Conservation (phyloP, 2,888 invertebrate species). For the Leptarthrus brevirostris region DNA sequence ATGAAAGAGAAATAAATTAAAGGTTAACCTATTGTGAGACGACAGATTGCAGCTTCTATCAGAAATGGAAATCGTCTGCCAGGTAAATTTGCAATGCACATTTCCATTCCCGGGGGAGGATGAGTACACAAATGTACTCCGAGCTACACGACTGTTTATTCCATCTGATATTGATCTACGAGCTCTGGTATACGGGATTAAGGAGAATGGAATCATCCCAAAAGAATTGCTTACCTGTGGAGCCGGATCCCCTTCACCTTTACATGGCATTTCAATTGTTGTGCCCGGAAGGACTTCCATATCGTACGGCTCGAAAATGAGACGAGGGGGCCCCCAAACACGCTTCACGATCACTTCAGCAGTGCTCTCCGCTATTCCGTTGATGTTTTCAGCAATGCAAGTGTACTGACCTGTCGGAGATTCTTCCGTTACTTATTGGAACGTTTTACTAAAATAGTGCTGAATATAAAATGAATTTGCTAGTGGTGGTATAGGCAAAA, state of each 20-base stretch:
- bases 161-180: slow-evolving; percentile 31
- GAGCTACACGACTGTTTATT: slow-evolving; percentile 31
- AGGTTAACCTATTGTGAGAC: slow-evolving; percentile 7
- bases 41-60: slow-evolving; percentile 34
- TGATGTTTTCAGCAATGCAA: slow-evolving; percentile 76
- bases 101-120: slow-evolving; percentile 11
- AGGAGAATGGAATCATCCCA: background rate
- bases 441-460: background rate
- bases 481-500: background rate
- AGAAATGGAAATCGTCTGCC: slow-evolving; percentile 46
- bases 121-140: background rate
- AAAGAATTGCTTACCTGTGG: slow-evolving; percentile 68
- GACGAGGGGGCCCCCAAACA: slow-evolving; percentile 71
- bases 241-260: slow-evolving; percentile 81
- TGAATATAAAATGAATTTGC: background rate
- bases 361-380: slow-evolving; percentile 78
- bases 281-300: slow-evolving; percentile 80
- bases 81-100: slow-evolving; percentile 18
- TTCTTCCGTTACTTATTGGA: background rate
- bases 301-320: slow-evolving; percentile 79
- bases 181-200: background rate
- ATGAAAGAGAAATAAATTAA: slow-evolving; percentile 41
- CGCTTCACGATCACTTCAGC: slow-evolving; percentile 73
- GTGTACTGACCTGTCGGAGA: slow-evolving; percentile 61
- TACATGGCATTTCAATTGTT: slow-evolving; percentile 85